These are phyloP conservation scores for Apamea sordens DNA, from an alignment of 2,888 invertebrate genomes.

Conservation along the genomic window DNA sequence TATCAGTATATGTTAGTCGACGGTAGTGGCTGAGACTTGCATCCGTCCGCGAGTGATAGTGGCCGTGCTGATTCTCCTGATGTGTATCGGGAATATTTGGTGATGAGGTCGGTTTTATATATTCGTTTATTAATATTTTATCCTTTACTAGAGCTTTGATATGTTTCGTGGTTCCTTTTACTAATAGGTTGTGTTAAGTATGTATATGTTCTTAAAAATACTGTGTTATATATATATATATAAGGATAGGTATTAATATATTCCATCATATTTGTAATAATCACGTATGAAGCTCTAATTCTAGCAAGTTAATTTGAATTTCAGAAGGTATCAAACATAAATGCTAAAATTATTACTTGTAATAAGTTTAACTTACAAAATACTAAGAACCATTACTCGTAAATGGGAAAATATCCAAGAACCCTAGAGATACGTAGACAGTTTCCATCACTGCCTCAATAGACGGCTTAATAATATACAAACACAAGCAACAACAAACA, in stretches of 20 bases:
- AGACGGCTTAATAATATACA: conserved; percentile 66
- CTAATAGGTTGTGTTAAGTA: background rate
- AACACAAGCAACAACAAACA: conserved; percentile 69
- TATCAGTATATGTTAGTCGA: conserved; percentile 74
- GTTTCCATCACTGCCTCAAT: conserved; percentile 44
- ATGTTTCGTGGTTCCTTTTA: background rate
- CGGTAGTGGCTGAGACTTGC: conserved; percentile 73
- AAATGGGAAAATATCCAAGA: conserved; percentile 11
- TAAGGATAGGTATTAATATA: background rate
- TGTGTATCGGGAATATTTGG: conserved; percentile 52
- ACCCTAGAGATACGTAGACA: conserved; percentile 19
- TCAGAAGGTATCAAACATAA: background rate
- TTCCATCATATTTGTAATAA: background rate
- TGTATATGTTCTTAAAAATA: background rate
- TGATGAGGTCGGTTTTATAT: conserved; percentile 53
- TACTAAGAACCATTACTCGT: background rate
- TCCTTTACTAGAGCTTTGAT: background rate
- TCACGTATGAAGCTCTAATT: conserved; percentile 7
- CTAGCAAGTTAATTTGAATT: background rate
- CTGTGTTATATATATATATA: background rate
- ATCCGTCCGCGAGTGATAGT: conserved; percentile 73
- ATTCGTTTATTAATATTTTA: conserved; percentile 18
- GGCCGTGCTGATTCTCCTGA: conserved; percentile 40
- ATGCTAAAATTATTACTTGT: background rate
- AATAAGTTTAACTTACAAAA: background rate